Evolutionary conservation across 92 coral and sea anemone species (phyloP), one percentile per base, ranked within the genome.

Genomic region (Porites divaricata): DNA sequence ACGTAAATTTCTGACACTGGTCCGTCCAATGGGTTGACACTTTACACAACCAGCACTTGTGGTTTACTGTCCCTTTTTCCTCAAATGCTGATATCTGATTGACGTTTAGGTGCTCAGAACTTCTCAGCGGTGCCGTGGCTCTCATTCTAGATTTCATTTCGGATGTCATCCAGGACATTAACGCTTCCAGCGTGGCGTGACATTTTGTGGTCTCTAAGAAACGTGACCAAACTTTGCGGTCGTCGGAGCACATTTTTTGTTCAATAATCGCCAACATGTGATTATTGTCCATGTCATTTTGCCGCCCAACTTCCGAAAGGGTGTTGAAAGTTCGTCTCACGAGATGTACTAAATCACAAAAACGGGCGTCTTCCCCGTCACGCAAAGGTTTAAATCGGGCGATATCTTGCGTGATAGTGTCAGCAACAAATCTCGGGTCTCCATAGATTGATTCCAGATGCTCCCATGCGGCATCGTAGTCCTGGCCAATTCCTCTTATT

Each of bases 381-480:
- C 73, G 23, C 75, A 91, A 58, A 57, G 92, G 80, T 68, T 82
- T 89, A 64, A 83, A 91, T 50, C 85, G 75, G 20, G n/a, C n/a
- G n/a, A n/a, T n/a, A n/a, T n/a, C n/a, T n/a, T n/a, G n/a, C n/a
- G n/a, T n/a, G n/a, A n/a, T n/a, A n/a, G n/a, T n/a, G n/a, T n/a
- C n/a, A n/a, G n/a, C n/a, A n/a, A n/a, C n/a, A n/a, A n/a, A n/a
- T n/a, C n/a, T n/a, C n/a, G n/a, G n/a, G n/a, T n/a, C n/a, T n/a
- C n/a, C 95, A 48, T 89, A 86, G 13, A 88, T 91, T 0, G 95
- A 85, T 73, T 88, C 92, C 51, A 87, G 81, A 67, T 91, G 83
- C 74, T 90, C 86, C 86, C 93, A 87, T 14, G 88, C 90, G 41
- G 93, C 90, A 51, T 87, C 85, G 73, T 90, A 90, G 35, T 91